Percentiles rank a stretch among this genome's conserved stretches.
Conservation (phyloP, 2,797 vertebrate genomes). For the Onychomys arenicola region DNA sequence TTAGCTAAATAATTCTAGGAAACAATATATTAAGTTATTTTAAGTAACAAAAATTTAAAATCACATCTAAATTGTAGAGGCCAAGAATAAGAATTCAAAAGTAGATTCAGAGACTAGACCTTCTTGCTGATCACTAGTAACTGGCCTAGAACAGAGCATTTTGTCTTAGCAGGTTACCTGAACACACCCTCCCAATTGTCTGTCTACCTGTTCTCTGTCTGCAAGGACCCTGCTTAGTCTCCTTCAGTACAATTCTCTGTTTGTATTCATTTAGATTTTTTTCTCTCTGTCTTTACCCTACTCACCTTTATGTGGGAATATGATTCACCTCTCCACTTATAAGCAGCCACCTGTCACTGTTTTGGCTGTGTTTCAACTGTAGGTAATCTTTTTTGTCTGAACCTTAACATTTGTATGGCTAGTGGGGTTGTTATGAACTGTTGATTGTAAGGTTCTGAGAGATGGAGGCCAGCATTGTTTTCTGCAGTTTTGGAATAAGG, state of each 20-base stretch:
- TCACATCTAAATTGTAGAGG: neutral
- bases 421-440: neutral
- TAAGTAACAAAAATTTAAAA: slow-evolving; percentile 4
- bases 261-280: neutral
- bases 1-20: slow-evolving; percentile 2
- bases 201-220: neutral
- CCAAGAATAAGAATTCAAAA: neutral
- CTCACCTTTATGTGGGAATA: neutral
- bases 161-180: neutral
- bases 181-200: neutral
- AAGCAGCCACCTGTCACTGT: neutral
- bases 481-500: neutral
- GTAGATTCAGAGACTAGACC: neutral
- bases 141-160: neutral
- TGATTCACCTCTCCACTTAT: neutral
- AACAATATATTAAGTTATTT: neutral
- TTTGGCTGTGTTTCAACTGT: neutral
- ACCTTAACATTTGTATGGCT: neutral
- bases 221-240: neutral
- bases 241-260: neutral
- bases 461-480: neutral
- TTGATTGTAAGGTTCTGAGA: neutral
- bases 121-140: neutral
- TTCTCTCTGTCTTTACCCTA: neutral
- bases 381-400: neutral